These are phyloP conservation scores for Saiga tatarica DNA, from an alignment of 2,113 vertebrate species.

Conservation along the genomic window DNA sequence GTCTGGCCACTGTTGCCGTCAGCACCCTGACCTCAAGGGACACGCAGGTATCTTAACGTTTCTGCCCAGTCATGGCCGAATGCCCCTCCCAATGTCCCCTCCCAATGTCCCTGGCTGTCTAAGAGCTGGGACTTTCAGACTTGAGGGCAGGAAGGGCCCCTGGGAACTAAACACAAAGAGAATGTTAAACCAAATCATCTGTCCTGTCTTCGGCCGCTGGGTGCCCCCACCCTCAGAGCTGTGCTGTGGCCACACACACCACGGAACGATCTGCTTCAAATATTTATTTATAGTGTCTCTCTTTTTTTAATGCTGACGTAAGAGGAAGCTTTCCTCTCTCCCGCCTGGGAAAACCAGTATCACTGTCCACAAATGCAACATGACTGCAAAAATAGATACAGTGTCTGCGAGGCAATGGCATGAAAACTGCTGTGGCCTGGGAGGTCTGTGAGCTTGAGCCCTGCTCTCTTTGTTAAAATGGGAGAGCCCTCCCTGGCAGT, in stretches of 20 bases:
- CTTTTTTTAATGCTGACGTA: not conserved
- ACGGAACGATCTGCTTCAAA: not conserved
- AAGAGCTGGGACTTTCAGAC: not conserved
- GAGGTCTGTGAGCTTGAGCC: not conserved
- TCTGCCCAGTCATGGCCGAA: not conserved
- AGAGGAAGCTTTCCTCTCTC: not conserved
- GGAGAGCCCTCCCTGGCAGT: not conserved
- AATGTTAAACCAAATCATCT: not conserved
- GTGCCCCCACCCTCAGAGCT: too few relatives aligned
- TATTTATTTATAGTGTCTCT: not conserved
- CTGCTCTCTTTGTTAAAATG: not conserved
- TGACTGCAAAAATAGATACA: not conserved
- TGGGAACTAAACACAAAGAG: not conserved
- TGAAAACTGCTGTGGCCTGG: not conserved
- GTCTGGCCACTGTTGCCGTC: not conserved
- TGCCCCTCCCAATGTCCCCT: not conserved
- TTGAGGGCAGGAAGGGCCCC: not conserved
- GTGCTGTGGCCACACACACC: too few relatives aligned
- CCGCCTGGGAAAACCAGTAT: not conserved
- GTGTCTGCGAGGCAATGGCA: fast-evolving
- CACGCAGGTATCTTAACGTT: not conserved
- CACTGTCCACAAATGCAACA: not conserved
- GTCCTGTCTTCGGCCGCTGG: not conserved
- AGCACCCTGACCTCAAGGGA: not conserved
- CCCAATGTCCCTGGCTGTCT: not conserved